Evolutionary conservation across 1,140 invertebrate genomes (phyloP), one percentile per base, ranked within the genome.

Genomic region (Conus ventricosus): DNA sequence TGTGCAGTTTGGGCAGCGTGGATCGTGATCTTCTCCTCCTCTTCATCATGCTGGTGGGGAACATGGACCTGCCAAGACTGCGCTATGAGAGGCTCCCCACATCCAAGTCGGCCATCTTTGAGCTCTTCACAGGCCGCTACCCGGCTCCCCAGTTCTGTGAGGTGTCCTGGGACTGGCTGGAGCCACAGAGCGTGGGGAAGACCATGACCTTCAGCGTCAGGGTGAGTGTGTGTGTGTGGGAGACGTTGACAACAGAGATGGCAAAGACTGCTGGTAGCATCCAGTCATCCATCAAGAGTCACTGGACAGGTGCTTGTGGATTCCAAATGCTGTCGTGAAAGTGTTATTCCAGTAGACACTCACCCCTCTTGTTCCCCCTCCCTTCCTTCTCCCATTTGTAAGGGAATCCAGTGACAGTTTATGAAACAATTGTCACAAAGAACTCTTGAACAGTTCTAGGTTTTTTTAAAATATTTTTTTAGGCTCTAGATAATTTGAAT

Each of bases 101-200:
- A 7, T 90, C 91, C 17, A 92, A 92, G 89, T 84, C 91, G 20
- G 63, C 97, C 78, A 96, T 98, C 88, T 96, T 98, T 86, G 97
- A 98, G 93, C 98, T 98, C 95, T 97, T 99, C 84, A 98, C 98
- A 60, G 98, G 98, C 76, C 98, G 98, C 94, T 98, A 98, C 96
- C 96, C 98, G 60, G 96, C 98, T 83, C 39, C 98, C 39, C 97
- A 97, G 85, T 98, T 98, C 94, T 98, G 98, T 94, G 97, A 97
- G 92, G 97, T 98, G 81, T 96, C 96, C 89, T 97, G 97, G 94
- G 97, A 98, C 91, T 99, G 98, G 98, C 96, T 97, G 84, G 98
- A 98, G 94, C 98, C 98, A 23, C 96, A 97, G 89, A 95, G 97
- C 17, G 98, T 99, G 0, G 98, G 98, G 17, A 97, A 97, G 94